Conservation (phyloP, 2,113 vertebrate species). For the Ceyx melanurus region DNA sequence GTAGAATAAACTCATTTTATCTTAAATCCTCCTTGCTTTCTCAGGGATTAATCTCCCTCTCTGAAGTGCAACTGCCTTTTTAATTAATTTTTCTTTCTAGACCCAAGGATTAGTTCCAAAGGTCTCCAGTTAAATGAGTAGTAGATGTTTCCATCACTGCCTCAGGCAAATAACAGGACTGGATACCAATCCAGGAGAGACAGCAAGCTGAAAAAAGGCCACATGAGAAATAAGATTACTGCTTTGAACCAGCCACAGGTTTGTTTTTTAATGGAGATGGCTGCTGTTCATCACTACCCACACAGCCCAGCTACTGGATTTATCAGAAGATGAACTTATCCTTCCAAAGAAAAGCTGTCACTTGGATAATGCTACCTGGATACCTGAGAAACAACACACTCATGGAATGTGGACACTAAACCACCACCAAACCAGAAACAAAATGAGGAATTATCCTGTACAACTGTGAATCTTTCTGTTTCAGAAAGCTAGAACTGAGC, state of each 20-base stretch:
- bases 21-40: not conserved
- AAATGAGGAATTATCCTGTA: not conserved
- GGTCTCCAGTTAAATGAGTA: not conserved
- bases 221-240: not conserved
- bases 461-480: not conserved
- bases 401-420: not conserved
- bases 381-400: not conserved
- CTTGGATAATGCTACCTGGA: not conserved
- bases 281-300: not conserved
- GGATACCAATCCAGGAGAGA: not conserved
- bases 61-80: not conserved
- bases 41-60: not conserved
- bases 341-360: not conserved
- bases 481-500: not conserved
- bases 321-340: not conserved
- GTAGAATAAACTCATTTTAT: not conserved
- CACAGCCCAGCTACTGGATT: not conserved
- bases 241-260: not conserved
- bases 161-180: not conserved
- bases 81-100: not conserved
- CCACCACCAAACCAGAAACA: not conserved
- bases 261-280: not conserved
- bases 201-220: not conserved
- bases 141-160: not conserved
- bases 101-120: not conserved